Evolutionary conservation across 2,888 invertebrate genomes (phyloP).

Genomic region (Plusia festucae): DNA sequence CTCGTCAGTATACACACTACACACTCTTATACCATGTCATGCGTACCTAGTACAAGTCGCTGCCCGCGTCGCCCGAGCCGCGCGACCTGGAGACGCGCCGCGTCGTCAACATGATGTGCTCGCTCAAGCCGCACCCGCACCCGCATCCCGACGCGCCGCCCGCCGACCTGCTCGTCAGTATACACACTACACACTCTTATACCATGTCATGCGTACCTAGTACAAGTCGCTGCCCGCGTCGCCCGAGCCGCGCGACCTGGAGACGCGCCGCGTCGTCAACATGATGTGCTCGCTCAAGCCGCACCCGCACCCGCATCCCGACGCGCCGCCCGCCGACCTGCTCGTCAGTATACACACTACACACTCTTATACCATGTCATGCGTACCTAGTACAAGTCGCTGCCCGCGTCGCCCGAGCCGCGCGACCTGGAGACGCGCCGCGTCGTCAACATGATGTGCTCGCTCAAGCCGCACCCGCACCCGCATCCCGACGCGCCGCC

Average conservation of each 20-base stretch:
- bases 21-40: too few species aligned
- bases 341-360: slow-evolving; percentile 84
- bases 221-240: slow-evolving; percentile 93
- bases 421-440: too few species aligned
- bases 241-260: slow-evolving; percentile 92
- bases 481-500: too few species aligned
- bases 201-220: too few species aligned
- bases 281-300: slow-evolving; percentile 98
- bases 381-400: too few species aligned
- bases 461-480: too few species aligned
- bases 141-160: slow-evolving; percentile 50
- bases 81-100: slow-evolving; percentile 96
- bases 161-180: slow-evolving; percentile 91
- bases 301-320: slow-evolving; percentile 51
- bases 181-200: background rate
- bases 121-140: slow-evolving; percentile 91
- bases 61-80: slow-evolving; percentile 90
- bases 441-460: too few species aligned
- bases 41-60: slow-evolving; percentile 88
- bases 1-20: slow-evolving; percentile 84
- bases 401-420: too few species aligned
- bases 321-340: slow-evolving; percentile 85
- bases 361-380: too few species aligned
- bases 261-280: slow-evolving; percentile 96
- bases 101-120: slow-evolving; percentile 98